Percentiles rank a stretch among this genome's conserved stretches.
These are phyloP conservation scores for Chamaea fasciata DNA, from an alignment of 2,113 vertebrate species.

Conservation along the genomic window DNA sequence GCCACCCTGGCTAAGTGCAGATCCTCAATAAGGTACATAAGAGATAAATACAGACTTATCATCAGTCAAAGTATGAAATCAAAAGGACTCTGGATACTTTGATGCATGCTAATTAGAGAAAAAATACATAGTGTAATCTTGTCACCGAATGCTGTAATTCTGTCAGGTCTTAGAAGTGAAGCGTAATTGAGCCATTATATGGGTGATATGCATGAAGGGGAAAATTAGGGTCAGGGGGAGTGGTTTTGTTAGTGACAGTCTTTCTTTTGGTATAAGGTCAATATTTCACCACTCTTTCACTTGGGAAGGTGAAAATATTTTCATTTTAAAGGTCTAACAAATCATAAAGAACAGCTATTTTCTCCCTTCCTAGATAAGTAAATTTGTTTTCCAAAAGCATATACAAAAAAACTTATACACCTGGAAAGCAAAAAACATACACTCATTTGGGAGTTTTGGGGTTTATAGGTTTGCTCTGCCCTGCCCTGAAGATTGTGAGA, in stretches of 20 bases:
- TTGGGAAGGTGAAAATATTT: background rate
- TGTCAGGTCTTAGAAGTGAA: slow-evolving; percentile 40
- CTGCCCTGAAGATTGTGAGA: background rate
- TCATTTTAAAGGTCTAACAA: background rate
- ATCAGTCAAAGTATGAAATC: slow-evolving; percentile 19
- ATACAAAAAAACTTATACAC: background rate
- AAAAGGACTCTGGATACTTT: slow-evolving; percentile 44
- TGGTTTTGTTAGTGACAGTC: background rate
- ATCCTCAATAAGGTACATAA: background rate
- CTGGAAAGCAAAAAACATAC: background rate
- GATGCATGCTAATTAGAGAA: slow-evolving; percentile 40
- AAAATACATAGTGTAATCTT: background rate
- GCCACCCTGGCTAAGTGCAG: background rate
- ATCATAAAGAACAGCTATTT: background rate
- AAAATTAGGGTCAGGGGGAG: background rate
- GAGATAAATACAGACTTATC: background rate
- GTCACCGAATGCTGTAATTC: slow-evolving; percentile 20
- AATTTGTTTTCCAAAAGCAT: background rate
- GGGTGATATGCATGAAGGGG: background rate
- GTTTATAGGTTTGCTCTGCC: background rate
- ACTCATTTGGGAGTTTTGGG: background rate
- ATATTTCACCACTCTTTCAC: background rate
- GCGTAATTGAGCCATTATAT: background rate
- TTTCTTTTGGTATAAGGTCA: background rate
- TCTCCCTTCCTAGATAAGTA: background rate